phyloP scores from a whole-genome alignment of 2,113 vertebrate species.

The Mixornis gularis region DNA sequence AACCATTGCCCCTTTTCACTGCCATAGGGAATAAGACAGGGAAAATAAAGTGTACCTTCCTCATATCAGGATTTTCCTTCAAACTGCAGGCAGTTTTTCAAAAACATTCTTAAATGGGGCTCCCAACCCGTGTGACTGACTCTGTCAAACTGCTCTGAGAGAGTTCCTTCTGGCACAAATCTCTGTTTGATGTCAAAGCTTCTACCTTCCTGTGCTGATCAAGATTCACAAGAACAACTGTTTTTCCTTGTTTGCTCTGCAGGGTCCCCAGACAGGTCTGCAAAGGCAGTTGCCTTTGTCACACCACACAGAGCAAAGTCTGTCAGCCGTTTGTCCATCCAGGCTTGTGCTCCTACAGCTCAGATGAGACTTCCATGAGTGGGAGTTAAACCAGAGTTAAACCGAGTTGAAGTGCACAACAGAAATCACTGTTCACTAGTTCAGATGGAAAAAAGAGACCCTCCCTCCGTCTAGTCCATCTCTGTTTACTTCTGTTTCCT shows the following conservation, averaged over 20 bases:
- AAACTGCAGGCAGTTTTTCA: neutral
- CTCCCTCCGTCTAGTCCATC: neutral
- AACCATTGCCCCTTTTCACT: neutral
- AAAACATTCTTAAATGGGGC: neutral
- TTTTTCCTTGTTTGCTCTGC: neutral
- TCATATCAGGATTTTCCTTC: neutral
- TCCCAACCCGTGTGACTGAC: neutral
- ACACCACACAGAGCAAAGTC: no score
- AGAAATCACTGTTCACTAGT: neutral
- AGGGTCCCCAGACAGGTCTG: neutral
- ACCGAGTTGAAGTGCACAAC: fast-evolving
- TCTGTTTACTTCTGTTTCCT: neutral
- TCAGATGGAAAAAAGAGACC: neutral
- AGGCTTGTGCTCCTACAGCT: neutral
- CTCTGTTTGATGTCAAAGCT: neutral
- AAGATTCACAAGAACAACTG: neutral
- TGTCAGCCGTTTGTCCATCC: neutral
- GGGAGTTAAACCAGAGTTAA: neutral
- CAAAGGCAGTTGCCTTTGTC: neutral
- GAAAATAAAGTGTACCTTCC: neutral
- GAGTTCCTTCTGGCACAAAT: neutral
- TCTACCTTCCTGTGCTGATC: neutral
- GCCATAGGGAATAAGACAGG: neutral
- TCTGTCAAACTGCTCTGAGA: neutral
- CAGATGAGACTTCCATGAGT: neutral